Evolutionary conservation across 2,797 vertebrate species (phyloP), one percentile per base, ranked within the genome.

Genomic region (Epinephelus malabaricus): DNA sequence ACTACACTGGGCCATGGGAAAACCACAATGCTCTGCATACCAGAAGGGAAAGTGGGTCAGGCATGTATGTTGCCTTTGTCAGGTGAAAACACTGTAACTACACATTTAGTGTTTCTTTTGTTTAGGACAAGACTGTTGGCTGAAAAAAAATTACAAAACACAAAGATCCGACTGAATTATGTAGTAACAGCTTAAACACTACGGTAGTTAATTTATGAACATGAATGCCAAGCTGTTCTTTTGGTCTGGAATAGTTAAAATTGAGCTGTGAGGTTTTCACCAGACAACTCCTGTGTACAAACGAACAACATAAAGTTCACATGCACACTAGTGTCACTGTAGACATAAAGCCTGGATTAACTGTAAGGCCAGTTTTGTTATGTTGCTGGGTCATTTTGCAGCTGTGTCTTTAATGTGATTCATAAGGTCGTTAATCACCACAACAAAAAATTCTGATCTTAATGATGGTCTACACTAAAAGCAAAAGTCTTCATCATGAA

Each of bases 11-110:
- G 34, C 34, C 56, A 66, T 1, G 34, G 67, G 45, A 38, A 81
- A 88, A 82, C 82, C 78, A 72, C 82, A 74, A 14, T 14, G 23
- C 55, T 40, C 64, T 53, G 47, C 23, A 67, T 65, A 49, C 69
- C 69, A 75, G 50, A 27, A 6, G 51, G 69, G 62, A 84, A 91
- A 91, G 76, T 90, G 81, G 82, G 90, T 80, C 88, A 86, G 62
- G 27, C 59, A 34, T 64, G 59, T 60, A 55, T 66, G 61, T 61
- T 68, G 53, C 66, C 3, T 54, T 59, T 73, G 67, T 77, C 14
- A 53, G 51, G 38, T 45, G 53, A 63, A 84, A 80, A 61, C 47
- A 30, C 14, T 45, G 55, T 6, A 66, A 27, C 60, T 55, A n/a
- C 30, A 68, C 30, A 18, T 54, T 4, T 4, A 45, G 15, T 56